Evolutionary conservation across 23 tunicate genomes (phyloP), one percentile per base, ranked within the genome.

Genomic region (Halocynthia aurantium): DNA sequence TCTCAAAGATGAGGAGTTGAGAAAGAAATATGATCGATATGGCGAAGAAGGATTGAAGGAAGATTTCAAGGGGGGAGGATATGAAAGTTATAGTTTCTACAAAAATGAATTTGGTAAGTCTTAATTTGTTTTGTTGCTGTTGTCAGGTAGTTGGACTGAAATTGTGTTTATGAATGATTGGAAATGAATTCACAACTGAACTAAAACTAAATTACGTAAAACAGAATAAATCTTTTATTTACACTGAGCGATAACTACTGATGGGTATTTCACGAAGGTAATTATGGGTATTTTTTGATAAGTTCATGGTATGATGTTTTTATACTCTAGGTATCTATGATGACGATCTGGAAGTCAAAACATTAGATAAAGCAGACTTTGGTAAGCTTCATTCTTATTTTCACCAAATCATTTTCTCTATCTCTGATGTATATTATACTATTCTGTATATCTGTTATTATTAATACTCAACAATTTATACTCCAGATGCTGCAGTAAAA

Each of bases 41-140:
- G 99, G 99, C 19, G 99, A 96, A 57, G 96, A 96, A 67, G 99
- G 99, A 51, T 69, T 96, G 49, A 92, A 96, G 64, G 97, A 96
- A 22, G 96, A 81, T 21, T 70, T 76, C 61, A 85, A 64, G 52
- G 88, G 88, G 20, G 93, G 93, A 57, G 83, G 93, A 73, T 90
- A 96, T 74, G 96, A 96, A 80, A 85, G 91, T 63, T 89, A 86
- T 67, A 79, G 79, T 53, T 89, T 84, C 52, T 96, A 90, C 85
- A 79, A 88, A 63, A 97, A 96, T 62, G 99, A 96, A 76, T 85
- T 96, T 74, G 99, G 96, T 87, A 74, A 64, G 75, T 31, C 44
- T 31, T 31, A 4, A 31, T 31, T 31, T 31, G 44, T 31, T 4
- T 31, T 4, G 44, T 31, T 31, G 44, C 44, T 31, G 44, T 31